These are phyloP conservation scores for Vidua chalybeata DNA, from an alignment of 2,113 vertebrate species.

Conservation along the genomic window DNA sequence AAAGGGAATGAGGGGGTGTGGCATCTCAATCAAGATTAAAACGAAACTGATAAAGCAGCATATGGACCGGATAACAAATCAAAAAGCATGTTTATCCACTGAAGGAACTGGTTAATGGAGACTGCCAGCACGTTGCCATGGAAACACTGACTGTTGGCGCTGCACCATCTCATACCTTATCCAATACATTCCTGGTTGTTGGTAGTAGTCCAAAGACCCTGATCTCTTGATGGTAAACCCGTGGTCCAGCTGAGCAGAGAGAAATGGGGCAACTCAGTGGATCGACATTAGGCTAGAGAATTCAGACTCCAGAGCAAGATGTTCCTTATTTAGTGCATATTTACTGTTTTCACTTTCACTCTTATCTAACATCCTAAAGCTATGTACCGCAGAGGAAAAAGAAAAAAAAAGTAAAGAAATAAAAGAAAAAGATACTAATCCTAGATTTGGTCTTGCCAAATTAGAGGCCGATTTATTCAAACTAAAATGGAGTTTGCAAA, in stretches of 20 bases:
- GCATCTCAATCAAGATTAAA: conserved; percentile 83
- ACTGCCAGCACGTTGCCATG: conserved; percentile 95
- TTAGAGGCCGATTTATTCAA: conserved; percentile 52
- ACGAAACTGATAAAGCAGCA: conserved; percentile 84
- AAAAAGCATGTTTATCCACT: conserved; percentile 87
- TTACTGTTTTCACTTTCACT: conserved; percentile 62
- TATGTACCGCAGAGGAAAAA: conserved; percentile 22
- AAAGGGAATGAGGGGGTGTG: conserved; percentile 80
- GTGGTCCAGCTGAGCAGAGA: conserved; percentile 97
- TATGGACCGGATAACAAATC: conserved; percentile 86
- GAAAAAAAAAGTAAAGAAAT: background rate
- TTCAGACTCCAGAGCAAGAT: conserved; percentile 81
- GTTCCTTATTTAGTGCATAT: conserved; percentile 71
- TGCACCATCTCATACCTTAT: conserved; percentile 96
- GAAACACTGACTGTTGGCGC: conserved; percentile 88
- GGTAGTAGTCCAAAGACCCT: conserved; percentile 99
- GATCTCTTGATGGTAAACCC: conserved; percentile 99
- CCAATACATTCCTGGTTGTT: conserved; percentile 99
- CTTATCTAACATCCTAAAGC: conserved; percentile 67
- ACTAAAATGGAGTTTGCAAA: conserved; percentile 47
- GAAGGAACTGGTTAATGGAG: conserved; percentile 86
- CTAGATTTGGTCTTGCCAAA: conserved; percentile 33
- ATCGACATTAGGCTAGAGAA: conserved; percentile 79
- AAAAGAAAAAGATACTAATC: conserved; percentile 51
- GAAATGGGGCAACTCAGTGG: conserved; percentile 91